Base-by-base conservation (phyloP, 2,797 vertebrate genomes). In the Artibeus jamaicensis region DNA sequence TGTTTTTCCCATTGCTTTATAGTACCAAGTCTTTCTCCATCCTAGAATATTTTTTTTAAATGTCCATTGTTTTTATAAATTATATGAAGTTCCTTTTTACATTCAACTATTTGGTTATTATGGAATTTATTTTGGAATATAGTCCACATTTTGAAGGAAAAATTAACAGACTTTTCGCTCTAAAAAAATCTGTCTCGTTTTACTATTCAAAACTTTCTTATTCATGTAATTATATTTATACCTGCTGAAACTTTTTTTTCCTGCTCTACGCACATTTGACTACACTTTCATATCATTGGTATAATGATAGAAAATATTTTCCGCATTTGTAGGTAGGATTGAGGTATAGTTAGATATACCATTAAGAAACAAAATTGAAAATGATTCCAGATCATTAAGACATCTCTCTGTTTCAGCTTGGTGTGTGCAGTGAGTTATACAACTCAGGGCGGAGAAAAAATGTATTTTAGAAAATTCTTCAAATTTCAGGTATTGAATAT, bases 391-490 rank as follows among this genome's bases (percentile, higher is more conserved):
- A 92, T 83, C 50, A 88, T 93, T 96, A 96, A 96, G 57, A 71
- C 5, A 6, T 89, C 37, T 98, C 95, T 98, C 77, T 98, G 9
- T 98, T 98, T 98, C 98, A 99, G 99, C 97, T 98, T 99, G 97
- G 99, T 99, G 88, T 99, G 99, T 98, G 99, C 99, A 0, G 99
- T 99, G 97, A 99, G 99, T 98, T 99, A 99, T 91, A 99, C 99
- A 96, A 99, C 99, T 0, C 99, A 99, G 95, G 98, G 98, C 7
- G 99, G 99, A 97, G 99, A 99, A 98, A 99, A 99, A 98, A 99
- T 99, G 98, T 99, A 99, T 98, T 99, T 99, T 98, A 99, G 99
- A 95, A 99, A 99, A 98, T 99, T 99, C 99, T 99, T 99, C 98
- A 99, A 99, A 98, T 99, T 99, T 98, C 99, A 99, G 99, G 99